A percentile compares a stretch with the other conserved stretches of the same genome.
Evolutionary conservation across 35 echinoderm and acorn worm genomes (phyloP).

Genomic region (Lytechinus variegatus): DNA sequence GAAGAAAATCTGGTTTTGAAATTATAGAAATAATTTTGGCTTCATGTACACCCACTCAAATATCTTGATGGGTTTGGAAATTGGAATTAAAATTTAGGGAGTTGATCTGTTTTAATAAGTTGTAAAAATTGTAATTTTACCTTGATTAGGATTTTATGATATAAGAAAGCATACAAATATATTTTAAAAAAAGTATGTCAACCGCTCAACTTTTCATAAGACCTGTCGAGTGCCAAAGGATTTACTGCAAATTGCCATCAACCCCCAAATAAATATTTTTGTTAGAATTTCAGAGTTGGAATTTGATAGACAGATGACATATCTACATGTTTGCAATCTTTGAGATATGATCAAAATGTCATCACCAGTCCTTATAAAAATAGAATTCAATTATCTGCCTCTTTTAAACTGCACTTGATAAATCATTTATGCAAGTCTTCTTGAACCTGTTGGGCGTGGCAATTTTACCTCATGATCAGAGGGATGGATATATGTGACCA

Average conservation of each 20-base stretch:
- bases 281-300: background rate
- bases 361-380: background rate
- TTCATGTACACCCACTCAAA: no score
- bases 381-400: background rate
- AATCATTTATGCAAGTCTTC: background rate
- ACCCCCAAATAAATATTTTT: background rate
- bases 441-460: background rate
- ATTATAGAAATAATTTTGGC: no score
- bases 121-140: no score
- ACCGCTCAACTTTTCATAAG: background rate
- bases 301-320: background rate
- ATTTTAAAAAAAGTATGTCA: background rate
- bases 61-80: no score
- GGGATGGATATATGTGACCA: no score
- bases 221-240: background rate
- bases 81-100: no score
- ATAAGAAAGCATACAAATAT: no score
- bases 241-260: slow-evolving; percentile 13
- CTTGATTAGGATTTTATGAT: no score
- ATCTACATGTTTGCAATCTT: background rate
- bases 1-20: no score
- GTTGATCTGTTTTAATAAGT: no score
- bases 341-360: background rate
- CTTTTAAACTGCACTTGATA: background rate
- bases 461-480: background rate